phyloP scores from a whole-genome alignment of 2,113 vertebrate species.

The Grus americana region DNA sequence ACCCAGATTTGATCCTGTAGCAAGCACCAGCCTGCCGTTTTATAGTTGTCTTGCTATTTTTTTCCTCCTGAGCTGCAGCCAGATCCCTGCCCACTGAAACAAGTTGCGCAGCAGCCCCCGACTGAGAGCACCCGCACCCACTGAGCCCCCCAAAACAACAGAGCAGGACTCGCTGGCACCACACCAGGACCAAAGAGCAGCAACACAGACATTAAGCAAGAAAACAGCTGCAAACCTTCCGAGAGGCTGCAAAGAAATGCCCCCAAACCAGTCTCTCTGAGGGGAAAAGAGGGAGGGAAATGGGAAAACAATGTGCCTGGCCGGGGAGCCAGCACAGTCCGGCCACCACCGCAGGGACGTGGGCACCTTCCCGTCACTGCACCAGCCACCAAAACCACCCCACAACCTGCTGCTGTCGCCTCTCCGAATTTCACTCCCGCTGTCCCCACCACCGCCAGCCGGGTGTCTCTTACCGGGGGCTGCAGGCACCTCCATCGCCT shows the following conservation, averaged over 20 bases:
- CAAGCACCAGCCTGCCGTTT: neutral
- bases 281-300: neutral
- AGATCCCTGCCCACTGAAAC: neutral
- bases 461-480: constrained; percentile 76
- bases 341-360: accelerated
- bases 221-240: neutral
- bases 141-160: neutral
- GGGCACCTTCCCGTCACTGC: neutral
- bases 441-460: accelerated
- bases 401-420: accelerated
- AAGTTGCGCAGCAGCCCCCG: accelerated
- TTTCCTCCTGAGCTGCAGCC: neutral
- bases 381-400: neutral
- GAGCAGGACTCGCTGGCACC: neutral
- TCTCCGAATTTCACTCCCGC: accelerated
- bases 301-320: neutral
- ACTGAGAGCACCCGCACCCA: neutral
- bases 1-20: neutral
- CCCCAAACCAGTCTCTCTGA: neutral
- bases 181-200: neutral
- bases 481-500: constrained; percentile 67
- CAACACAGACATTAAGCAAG: neutral
- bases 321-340: neutral
- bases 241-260: neutral
- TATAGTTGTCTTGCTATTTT: neutral